Conservation (phyloP, 2,797 vertebrate genomes). For the Myotis findleyi region DNA sequence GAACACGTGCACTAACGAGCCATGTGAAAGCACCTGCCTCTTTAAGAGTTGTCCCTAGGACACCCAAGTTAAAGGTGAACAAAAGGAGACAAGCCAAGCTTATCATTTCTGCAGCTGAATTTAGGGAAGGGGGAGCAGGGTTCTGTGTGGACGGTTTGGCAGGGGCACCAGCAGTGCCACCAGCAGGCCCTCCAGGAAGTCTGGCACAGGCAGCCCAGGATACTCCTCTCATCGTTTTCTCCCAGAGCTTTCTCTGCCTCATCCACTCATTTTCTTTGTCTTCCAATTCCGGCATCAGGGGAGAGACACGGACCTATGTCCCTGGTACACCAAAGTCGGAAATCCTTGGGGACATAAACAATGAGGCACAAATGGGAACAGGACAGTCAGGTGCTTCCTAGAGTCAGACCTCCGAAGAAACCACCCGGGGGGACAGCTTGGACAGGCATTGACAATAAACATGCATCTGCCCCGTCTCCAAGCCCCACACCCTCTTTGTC, state of each 20-base stretch:
- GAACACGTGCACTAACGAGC: neutral
- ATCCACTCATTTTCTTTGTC: neutral
- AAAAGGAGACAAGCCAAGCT: neutral
- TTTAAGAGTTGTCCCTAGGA: neutral
- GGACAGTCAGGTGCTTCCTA: neutral
- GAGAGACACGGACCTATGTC: neutral
- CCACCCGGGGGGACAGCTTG: neutral
- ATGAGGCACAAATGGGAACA: neutral
- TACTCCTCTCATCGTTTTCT: neutral
- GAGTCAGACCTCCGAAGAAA: neutral
- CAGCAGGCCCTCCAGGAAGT: neutral
- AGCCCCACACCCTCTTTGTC: neutral
- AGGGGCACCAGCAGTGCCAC: neutral
- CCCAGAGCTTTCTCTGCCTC: neutral
- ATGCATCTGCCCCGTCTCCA: neutral
- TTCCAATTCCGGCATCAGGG: neutral
- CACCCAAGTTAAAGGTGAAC: neutral
- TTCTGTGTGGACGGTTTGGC: no score
- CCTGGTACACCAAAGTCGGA: neutral
- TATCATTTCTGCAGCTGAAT: fast-evolving
- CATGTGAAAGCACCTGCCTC: neutral
- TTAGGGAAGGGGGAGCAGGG: neutral
- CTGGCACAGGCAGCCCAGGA: neutral
- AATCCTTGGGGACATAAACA: neutral
- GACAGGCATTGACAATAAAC: neutral